Evolutionary conservation across 2,113 vertebrate species (phyloP), one percentile per base, ranked within the genome.

Genomic region (Bufo gargarizans): DNA sequence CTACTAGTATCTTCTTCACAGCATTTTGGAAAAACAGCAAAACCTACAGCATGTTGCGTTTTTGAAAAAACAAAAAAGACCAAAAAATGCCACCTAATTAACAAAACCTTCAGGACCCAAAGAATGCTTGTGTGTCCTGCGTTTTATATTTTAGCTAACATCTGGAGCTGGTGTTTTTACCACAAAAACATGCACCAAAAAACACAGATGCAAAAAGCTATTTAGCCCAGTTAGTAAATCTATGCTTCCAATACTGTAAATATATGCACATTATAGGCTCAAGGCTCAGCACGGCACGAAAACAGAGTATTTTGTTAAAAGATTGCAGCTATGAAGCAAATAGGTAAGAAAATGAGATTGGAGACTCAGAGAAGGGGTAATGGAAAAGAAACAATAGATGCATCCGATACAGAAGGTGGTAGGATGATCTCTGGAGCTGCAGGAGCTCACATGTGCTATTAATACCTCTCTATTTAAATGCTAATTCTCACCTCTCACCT

Each of bases 381-480:
- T 71, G 49, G 86, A 81, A 72, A 79, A 81, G 22, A 86, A 81
- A 72, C 61, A 88, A 76, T 59, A 61, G 80, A 67, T 83, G 43
- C 59, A 88, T 77, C 47, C 0, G 61, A 65, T 77, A 22, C 47
- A 77, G 59, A 65, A 65, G 58, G 87, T 78, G 83, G 63, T 55
- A 71, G 65, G 58, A 84, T 84, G 59, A 88, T 77, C 47, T 61
- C 9, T 53, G 76, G 19, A 86, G 74, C 85, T 67, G 74, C n/a
- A 65, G 47, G 71, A 77, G 55, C 69, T 77, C 81, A 56, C 8
- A 45, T 84, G 82, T 78, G 87, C 87, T 89, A 89, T 89, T 89
- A 84, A 89, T 89, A 89, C 61, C 82, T 78, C 81, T 89, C 87
- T 65, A 89, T 89, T 89, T 89, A 89, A 84, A 89, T 89, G 87